Evolutionary conservation across 2,113 vertebrate genomes (phyloP), one percentile per base, ranked within the genome.

Genomic region (Pseudolaguvia tuberculata): DNA sequence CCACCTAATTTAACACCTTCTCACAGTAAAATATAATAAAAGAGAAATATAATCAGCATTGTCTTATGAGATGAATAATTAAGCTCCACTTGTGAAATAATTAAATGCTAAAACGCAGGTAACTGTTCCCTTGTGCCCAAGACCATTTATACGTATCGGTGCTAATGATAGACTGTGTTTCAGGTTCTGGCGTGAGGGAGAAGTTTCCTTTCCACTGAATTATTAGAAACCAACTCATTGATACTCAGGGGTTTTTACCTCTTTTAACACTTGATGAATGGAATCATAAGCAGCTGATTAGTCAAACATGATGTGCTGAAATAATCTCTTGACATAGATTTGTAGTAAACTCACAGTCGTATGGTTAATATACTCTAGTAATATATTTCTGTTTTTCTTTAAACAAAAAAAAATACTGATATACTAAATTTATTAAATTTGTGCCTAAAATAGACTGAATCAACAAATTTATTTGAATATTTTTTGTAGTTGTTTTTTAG

Each of bases 61-160:
- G 65, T 7, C 25, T 50, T 51, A 52, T 68, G 66, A 52, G 48
- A 68, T 9, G 67, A 70, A 70, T 70, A 55, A 70, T 35, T 39
- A 35, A 53, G 35, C 35, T 27, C 10, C 5, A 53, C 14, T 39
- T 55, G 39, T 53, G 67, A 53, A 53, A 63, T 23, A 45, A 1
- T 63, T 45, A 21, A 13, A 63, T 63, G 61, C 35, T n/a, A 63
- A 63, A 45, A 47, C 5, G 2, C 13, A 45, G 59, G 15, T 39
- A 39, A 39, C 31, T 13, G 21, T 65, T 47, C 61, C 61, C 61
- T 17, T 4, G 15, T 47, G 61, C 23, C 39, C 15, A 45, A 15
- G n/a, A 45, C 23, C 39, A 65, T 23, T 47, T 25, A 21, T 45
- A 65, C 61, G 23, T 23, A 65, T 65, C 39, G 3, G 2, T 47